Evolutionary conservation across 2,113 vertebrate species (phyloP).

Genomic region (Nipponia nippon): DNA sequence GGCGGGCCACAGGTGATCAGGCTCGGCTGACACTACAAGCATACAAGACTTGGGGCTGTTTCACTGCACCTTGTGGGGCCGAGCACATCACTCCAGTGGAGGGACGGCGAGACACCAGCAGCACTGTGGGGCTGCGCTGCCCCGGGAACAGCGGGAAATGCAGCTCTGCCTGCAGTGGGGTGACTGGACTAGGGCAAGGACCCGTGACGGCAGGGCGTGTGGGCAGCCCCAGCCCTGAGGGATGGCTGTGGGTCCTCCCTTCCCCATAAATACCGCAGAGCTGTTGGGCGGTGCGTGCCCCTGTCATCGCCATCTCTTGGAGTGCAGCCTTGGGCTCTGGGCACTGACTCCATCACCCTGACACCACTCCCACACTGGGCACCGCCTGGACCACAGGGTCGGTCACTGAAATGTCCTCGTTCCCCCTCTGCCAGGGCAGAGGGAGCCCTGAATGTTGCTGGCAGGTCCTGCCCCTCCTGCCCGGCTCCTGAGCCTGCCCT

Average conservation of each 20-base stretch:
- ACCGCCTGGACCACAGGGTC: not conserved
- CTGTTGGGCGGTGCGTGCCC: not conserved
- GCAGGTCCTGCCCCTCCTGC: not conserved
- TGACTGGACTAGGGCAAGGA: not conserved
- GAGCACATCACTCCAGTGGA: accelerated
- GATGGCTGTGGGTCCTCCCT: not conserved
- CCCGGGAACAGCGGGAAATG: accelerated
- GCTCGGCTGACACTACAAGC: not conserved
- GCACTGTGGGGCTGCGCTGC: not conserved
- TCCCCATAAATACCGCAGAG: not conserved
- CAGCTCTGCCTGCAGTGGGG: not conserved
- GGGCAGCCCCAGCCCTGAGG: not conserved
- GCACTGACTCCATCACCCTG: not conserved
- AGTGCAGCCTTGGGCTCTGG: not conserved
- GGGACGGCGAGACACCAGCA: not conserved
- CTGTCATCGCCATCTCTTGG: accelerated
- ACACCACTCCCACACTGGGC: not conserved
- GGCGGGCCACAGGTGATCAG: accelerated
- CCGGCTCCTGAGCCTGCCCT: not conserved
- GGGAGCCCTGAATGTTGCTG: not conserved
- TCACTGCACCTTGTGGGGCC: accelerated
- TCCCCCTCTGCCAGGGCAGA: not conserved
- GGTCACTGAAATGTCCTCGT: not conserved
- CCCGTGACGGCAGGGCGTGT: accelerated
- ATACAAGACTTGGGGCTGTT: not conserved